phyloP scores from a whole-genome alignment of 1,140 invertebrate genomes.

The Nasonia giraulti region DNA sequence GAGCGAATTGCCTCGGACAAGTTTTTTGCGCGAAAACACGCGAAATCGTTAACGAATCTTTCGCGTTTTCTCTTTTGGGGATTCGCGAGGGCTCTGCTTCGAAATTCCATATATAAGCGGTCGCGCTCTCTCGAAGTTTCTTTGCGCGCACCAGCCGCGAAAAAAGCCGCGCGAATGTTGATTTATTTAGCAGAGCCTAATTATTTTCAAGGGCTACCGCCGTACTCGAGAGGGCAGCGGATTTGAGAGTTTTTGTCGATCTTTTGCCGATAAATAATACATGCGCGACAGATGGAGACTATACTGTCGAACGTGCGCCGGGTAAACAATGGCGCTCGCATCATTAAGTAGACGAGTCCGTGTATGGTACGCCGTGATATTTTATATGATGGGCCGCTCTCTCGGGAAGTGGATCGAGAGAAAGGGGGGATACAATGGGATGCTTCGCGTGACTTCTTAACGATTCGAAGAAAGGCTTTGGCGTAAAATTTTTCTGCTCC shows the following conservation, averaged over 20 bases:
- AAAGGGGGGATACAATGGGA: not conserved
- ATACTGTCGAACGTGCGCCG: conserved; percentile 23
- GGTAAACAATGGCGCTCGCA: conserved; percentile 29
- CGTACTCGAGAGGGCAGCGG: not conserved
- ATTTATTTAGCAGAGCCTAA: conserved; percentile 35
- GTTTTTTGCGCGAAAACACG: conserved; percentile 59
- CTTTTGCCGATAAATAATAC: conserved; percentile 42
- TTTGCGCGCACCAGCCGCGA: not conserved
- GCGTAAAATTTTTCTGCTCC: not conserved
- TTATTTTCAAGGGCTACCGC: conserved; percentile 13
- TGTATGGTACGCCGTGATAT: conserved; percentile 4
- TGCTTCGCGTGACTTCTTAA: not conserved
- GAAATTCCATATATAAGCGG: conserved; percentile 39
- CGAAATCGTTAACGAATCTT: conserved; percentile 59
- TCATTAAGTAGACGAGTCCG: conserved; percentile 45
- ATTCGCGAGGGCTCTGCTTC: not conserved
- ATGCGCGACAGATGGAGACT: not conserved
- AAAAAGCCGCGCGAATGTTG: conserved; percentile 30
- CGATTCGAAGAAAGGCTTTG: not conserved
- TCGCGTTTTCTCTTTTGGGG: conserved; percentile 52
- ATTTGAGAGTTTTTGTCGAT: not conserved
- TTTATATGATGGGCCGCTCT: not conserved
- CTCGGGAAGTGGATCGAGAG: not conserved
- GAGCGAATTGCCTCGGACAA: conserved; percentile 28
- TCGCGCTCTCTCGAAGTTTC: conserved; percentile 4